A percentile compares a stretch with the other conserved stretches of the same genome.
Conservation (phyloP, 2,888 invertebrate species). For the Ametastegia equiseti region DNA sequence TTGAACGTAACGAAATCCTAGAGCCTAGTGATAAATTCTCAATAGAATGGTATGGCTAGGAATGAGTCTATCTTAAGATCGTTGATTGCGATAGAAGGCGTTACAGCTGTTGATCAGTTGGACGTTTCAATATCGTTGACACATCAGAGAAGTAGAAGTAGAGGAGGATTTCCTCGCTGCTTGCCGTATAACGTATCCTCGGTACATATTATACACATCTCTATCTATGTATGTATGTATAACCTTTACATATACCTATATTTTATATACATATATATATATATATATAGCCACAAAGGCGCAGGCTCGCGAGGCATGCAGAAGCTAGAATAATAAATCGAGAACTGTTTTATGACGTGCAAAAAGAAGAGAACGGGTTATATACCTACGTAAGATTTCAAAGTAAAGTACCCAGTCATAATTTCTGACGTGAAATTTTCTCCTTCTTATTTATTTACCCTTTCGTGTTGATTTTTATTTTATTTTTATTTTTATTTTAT, state of each 20-base stretch:
- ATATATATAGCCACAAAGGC: too few species aligned
- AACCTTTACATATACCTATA: too few species aligned
- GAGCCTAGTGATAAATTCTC: constrained; percentile 6
- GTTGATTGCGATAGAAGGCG: constrained; percentile 28
- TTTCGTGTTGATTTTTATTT: too few species aligned
- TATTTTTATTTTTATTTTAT: background rate
- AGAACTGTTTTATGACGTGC: constrained; percentile 1
- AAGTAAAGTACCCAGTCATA: background rate
- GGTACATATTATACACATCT: too few species aligned
- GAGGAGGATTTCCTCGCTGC: background rate
- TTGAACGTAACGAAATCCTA: background rate
- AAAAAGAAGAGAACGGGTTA: background rate
- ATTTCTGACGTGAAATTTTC: background rate
- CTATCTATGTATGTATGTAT: too few species aligned
- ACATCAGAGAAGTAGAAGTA: constrained; percentile 9
- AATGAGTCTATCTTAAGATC: constrained; percentile 33
- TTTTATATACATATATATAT: too few species aligned
- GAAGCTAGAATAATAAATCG: background rate
- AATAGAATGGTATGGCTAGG: constrained; percentile 4
- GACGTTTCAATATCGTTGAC: constrained; percentile 46
- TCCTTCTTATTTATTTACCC: background rate
- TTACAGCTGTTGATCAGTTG: constrained; percentile 26
- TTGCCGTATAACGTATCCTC: too few species aligned
- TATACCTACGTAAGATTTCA: background rate
- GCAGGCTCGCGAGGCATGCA: constrained; percentile 2